Conservation (phyloP, 2,888 invertebrate species). For the Drosophila acutilabella region DNA sequence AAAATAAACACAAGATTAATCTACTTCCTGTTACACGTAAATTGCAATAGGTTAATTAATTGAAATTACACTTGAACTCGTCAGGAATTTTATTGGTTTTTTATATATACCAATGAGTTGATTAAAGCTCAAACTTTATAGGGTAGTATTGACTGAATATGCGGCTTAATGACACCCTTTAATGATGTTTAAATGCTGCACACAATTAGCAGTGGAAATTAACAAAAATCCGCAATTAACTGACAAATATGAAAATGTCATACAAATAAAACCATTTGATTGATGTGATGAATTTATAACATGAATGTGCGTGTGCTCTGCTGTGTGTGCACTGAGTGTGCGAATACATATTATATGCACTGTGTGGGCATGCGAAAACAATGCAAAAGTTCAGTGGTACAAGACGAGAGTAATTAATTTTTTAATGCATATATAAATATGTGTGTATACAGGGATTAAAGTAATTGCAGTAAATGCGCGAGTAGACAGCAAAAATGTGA, state of each 20-base stretch:
- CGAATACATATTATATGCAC: neutral
- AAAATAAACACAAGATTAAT: constrained; percentile 5
- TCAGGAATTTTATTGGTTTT: constrained; percentile 5
- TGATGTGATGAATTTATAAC: constrained; percentile 60
- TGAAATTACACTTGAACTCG: constrained; percentile 9
- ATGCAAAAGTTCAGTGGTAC: constrained; percentile 76
- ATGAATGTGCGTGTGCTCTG: constrained; percentile 4
- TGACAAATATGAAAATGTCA: constrained; percentile 57
- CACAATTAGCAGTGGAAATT: constrained; percentile 15
- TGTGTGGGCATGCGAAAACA: constrained; percentile 26
- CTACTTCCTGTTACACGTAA: neutral
- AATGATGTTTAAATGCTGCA: constrained; percentile 14
- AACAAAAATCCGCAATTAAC: constrained; percentile 48
- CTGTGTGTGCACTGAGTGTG: constrained; percentile 19
- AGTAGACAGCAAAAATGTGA: constrained; percentile 31
- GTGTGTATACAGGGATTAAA: constrained; percentile 42
- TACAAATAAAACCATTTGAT: constrained; percentile 53
- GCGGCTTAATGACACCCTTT: constrained; percentile 20
- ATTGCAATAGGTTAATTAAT: constrained; percentile 27
- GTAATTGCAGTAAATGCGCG: constrained; percentile 34
- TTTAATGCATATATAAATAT: constrained; percentile 54
- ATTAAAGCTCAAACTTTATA: neutral
- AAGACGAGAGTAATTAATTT: constrained; percentile 65
- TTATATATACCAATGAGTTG: constrained; percentile 1
- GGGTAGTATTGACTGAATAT: neutral